These are phyloP conservation scores for Naja naja DNA, from an alignment of 2,113 vertebrate species.

Conservation along the genomic window DNA sequence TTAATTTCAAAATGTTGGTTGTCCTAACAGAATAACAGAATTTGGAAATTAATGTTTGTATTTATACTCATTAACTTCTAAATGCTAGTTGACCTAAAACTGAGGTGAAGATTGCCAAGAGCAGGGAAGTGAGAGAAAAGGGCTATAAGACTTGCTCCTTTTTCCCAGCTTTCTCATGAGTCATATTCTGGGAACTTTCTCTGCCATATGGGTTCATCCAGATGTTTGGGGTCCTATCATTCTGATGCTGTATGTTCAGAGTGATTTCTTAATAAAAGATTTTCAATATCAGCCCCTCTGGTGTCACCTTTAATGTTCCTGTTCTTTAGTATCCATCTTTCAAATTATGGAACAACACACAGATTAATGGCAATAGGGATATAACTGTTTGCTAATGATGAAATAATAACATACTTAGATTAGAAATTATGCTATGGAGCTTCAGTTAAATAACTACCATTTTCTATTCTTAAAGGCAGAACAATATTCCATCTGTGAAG, in stretches of 20 bases:
- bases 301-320: background rate
- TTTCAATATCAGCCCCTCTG: too few relatives aligned
- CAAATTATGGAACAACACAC: background rate
- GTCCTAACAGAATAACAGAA: background rate
- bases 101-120: too few relatives aligned
- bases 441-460: too few relatives aligned
- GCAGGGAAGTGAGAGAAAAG: background rate
- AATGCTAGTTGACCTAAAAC: background rate
- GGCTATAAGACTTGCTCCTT: background rate
- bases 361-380: background rate
- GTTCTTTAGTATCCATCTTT: background rate
- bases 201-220: background rate
- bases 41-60: background rate
- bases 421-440: background rate
- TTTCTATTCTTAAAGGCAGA: too few relatives aligned
- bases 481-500: too few relatives aligned
- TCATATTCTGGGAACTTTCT: background rate
- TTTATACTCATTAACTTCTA: background rate
- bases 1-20: background rate
- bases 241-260: background rate
- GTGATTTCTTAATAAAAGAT: background rate
- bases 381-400: background rate
- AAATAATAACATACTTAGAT: background rate
- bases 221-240: background rate
- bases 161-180: background rate